A percentile compares a stretch with the other conserved stretches of the same genome.
phyloP scores from a whole-genome alignment of 1,140 invertebrate species.

The Yoshiicerus persimilis region DNA sequence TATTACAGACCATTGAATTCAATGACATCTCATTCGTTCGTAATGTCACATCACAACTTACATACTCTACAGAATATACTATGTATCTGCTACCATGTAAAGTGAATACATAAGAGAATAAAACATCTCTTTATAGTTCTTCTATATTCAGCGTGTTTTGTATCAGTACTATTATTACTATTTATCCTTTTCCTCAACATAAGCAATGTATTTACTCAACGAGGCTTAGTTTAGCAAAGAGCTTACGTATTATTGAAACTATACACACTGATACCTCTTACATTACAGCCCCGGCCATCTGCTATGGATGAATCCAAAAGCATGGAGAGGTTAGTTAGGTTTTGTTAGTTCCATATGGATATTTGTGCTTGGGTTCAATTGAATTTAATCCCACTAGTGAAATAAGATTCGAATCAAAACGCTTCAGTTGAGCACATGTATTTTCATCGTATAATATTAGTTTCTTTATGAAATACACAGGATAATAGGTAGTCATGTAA shows the following conservation, averaged over 20 bases:
- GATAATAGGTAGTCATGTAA: too few relatives aligned
- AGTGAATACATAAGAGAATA: neutral
- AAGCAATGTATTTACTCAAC: neutral
- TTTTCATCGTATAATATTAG: neutral
- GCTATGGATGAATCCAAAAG: neutral
- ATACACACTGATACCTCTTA: neutral
- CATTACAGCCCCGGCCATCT: neutral
- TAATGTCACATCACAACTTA: neutral
- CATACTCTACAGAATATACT: neutral
- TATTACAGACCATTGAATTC: neutral
- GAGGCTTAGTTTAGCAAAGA: neutral
- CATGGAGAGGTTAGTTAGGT: neutral
- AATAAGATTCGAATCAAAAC: neutral
- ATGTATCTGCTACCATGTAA: neutral
- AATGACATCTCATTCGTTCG: constrained; percentile 7
- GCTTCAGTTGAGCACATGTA: neutral
- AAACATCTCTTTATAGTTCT: neutral
- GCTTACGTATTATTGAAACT: neutral
- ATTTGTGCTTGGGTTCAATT: neutral
- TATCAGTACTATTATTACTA: too few relatives aligned
- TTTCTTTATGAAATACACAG: too few relatives aligned
- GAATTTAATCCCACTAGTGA: neutral
- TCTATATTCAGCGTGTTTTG: neutral
- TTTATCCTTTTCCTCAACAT: neutral
- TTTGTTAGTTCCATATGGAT: neutral